Percentiles rank a stretch among this genome's conserved stretches.
These are phyloP conservation scores for Coenobita brevimanus DNA, from an alignment of 1,140 invertebrate species.

Conservation along the genomic window DNA sequence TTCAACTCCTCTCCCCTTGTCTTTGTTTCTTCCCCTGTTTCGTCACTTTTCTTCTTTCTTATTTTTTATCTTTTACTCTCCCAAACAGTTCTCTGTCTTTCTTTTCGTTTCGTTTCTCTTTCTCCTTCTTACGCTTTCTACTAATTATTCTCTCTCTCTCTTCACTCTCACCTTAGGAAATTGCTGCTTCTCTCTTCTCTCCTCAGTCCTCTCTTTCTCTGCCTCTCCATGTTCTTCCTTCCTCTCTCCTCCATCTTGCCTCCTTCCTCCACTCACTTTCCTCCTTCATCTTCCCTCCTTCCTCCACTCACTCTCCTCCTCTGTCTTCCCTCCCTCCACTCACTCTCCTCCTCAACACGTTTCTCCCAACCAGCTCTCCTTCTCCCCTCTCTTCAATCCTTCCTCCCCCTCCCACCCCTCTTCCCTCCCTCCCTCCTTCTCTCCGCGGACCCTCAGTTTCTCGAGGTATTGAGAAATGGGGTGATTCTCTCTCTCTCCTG, in stretches of 20 bases:
- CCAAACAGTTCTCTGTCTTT: neutral
- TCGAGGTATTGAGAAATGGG: constrained; percentile 56
- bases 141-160: neutral
- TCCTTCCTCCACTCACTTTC: too few species aligned
- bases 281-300: too few species aligned
- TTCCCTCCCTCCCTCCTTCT: neutral
- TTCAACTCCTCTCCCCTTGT: neutral
- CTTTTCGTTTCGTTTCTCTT: neutral
- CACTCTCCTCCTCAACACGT: too few species aligned
- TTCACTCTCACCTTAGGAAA: neutral
- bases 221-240: too few species aligned
- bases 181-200: too few species aligned
- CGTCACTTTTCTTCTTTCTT: neutral
- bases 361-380: too few species aligned
- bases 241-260: too few species aligned
- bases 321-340: too few species aligned
- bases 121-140: neutral
- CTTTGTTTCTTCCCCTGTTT: neutral
- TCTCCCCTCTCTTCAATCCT: too few species aligned
- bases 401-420: neutral
- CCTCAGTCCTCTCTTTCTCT: too few species aligned
- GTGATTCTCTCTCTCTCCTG: constrained; percentile 52
- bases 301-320: too few species aligned
- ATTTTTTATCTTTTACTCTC: neutral
- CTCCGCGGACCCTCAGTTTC: neutral